phyloP scores from a whole-genome alignment of 2,797 vertebrate species.

The Eptatretus atami region DNA sequence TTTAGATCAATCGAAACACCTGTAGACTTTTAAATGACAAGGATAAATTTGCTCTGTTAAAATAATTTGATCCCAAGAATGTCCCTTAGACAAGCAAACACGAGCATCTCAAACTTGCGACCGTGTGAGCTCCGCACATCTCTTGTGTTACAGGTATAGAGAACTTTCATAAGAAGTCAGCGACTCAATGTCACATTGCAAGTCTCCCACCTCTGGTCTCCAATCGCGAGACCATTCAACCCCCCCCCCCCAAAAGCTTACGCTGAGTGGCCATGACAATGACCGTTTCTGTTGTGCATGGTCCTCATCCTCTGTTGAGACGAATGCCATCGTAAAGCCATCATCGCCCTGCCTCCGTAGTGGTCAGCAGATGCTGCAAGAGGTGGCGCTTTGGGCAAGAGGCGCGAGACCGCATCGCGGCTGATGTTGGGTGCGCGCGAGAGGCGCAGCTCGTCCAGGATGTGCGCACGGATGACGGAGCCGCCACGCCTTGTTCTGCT shows the following conservation, averaged over 20 bases:
- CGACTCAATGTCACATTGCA: no score
- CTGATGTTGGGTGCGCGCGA: conserved; percentile 89
- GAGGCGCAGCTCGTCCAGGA: conserved; percentile 86
- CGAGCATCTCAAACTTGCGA: no score
- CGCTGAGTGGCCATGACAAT: conserved; percentile 80
- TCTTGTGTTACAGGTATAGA: no score
- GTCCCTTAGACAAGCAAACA: no score
- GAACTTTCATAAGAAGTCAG: no score
- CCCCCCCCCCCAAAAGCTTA: conserved; percentile 22
- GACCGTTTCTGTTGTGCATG: conserved; percentile 71
- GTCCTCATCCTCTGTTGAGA: conserved; percentile 69
- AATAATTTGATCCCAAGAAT: no score
- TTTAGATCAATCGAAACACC: no score
- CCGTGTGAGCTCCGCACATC: no score
- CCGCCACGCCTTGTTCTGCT: conserved; percentile 64
- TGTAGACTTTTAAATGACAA: no score
- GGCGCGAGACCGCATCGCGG: conserved; percentile 59
- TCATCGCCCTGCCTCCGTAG: conserved; percentile 60
- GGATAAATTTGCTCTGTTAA: no score
- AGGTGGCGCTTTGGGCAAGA: conserved; percentile 74
- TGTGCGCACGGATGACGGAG: conserved; percentile 90
- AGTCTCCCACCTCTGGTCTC: no score
- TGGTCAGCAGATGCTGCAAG: conserved; percentile 79
- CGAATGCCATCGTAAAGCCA: not conserved
- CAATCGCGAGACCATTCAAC: no score